A percentile compares a stretch with the other conserved stretches of the same genome.
Evolutionary conservation across 2,888 invertebrate species (phyloP).

Genomic region (Lithophane semibrunnea): DNA sequence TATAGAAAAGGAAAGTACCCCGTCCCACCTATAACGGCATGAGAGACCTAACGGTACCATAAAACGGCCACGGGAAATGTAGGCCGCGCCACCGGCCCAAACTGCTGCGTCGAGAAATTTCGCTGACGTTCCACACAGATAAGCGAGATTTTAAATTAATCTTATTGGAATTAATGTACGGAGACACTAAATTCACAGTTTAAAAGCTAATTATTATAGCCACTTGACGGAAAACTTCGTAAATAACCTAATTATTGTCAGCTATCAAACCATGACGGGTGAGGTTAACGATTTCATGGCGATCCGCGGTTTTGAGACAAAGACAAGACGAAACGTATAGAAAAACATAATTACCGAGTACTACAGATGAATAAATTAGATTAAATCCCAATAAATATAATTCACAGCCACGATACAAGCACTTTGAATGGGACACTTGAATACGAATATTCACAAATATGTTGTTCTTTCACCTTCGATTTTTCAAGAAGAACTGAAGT

Average conservation of each 20-base stretch:
- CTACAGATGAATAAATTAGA: conserved; percentile 64
- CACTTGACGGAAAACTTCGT: not conserved
- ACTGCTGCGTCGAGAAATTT: conserved; percentile 81
- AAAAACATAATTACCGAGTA: conserved; percentile 74
- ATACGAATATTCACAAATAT: conserved; percentile 73
- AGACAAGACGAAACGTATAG: conserved; percentile 27
- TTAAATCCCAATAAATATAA: conserved; percentile 66
- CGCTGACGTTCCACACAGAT: conserved; percentile 67
- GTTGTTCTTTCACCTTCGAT: conserved; percentile 79
- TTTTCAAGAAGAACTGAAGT: conserved; percentile 87
- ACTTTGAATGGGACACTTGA: conserved; percentile 77
- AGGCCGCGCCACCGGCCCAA: conserved; percentile 80
- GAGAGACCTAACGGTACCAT: conserved; percentile 72
- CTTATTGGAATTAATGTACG: not conserved
- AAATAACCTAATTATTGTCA: conserved; percentile 19
- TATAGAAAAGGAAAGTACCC: conserved; percentile 73
- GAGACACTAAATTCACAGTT: conserved; percentile 33
- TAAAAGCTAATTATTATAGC: not conserved
- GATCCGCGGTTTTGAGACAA: conserved; percentile 1
- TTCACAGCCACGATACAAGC: conserved; percentile 82
- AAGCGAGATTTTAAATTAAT: conserved; percentile 53
- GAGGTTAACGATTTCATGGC: conserved; percentile 49
- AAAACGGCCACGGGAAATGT: conserved; percentile 69
- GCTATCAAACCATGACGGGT: conserved; percentile 31
- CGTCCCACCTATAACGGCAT: conserved; percentile 71